Conservation (phyloP, 2,113 vertebrate species). For the Engraulis encrasicolus region DNA sequence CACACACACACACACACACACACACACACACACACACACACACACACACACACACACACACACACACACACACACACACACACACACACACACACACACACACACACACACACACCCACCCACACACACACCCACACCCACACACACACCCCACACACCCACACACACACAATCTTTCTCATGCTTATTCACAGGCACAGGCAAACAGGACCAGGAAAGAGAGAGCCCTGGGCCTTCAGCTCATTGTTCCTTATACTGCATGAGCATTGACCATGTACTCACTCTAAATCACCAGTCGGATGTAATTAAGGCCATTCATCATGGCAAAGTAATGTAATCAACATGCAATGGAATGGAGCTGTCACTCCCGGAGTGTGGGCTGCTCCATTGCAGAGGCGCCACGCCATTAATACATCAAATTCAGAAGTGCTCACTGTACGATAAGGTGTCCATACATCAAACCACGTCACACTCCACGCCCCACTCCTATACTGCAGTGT, state of each 20-base stretch:
- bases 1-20: background rate
- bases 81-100: background rate
- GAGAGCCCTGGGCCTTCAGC: no score
- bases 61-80: background rate
- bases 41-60: background rate
- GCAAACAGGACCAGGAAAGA: background rate
- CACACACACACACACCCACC: background rate
- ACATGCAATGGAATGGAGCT: conserved; percentile 56
- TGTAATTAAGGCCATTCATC: conserved; percentile 64
- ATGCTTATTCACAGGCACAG: conserved; percentile 32
- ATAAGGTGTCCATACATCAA: conserved; percentile 62
- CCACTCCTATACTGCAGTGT: conserved; percentile 37
- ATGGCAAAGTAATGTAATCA: conserved; percentile 55
- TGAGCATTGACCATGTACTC: conserved; percentile 48
- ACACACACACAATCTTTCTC: background rate
- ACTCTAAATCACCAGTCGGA: conserved; percentile 57
- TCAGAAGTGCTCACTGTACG: conserved; percentile 57
- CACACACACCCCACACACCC: background rate
- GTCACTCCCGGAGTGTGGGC: conserved; percentile 50
- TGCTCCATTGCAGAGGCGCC: conserved; percentile 47
- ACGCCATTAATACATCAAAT: conserved; percentile 60
- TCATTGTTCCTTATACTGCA: conserved; percentile 50
- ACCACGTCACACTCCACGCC: conserved; percentile 24
- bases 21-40: conserved; percentile 35
- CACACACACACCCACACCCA: background rate